These are phyloP conservation scores for Helogale parvula DNA, from an alignment of 2,113 vertebrate species.

Conservation along the genomic window DNA sequence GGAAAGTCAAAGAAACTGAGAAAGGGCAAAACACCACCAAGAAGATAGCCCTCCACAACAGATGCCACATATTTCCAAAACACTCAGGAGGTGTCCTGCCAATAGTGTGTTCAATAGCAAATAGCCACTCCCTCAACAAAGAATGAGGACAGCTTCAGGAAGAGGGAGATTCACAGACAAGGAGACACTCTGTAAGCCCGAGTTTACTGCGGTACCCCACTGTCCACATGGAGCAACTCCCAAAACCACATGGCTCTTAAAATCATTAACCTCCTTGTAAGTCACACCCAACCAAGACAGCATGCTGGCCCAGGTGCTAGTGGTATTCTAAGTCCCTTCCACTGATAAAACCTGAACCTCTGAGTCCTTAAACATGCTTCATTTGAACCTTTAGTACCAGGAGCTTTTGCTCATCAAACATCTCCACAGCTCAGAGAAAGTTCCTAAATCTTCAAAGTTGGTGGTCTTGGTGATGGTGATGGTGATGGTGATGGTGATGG, in stretches of 20 bases:
- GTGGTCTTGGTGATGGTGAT: neutral
- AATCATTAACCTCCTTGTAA: neutral
- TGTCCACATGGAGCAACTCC: neutral
- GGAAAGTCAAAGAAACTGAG: neutral
- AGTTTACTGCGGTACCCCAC: neutral
- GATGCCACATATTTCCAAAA: neutral
- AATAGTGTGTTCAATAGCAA: neutral
- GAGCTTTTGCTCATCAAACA: neutral
- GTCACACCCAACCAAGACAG: neutral
- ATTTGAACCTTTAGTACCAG: neutral
- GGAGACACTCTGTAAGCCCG: neutral
- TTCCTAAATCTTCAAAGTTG: neutral
- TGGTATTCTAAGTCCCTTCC: neutral
- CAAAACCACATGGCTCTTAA: neutral
- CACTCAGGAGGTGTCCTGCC: neutral
- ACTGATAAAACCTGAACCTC: neutral
- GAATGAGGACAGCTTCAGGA: constrained; percentile 3
- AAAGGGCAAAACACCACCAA: neutral
- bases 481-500: neutral
- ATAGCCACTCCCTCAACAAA: neutral
- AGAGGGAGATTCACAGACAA: neutral
- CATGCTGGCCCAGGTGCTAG: neutral
- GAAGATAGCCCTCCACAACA: neutral
- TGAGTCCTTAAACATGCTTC: neutral
- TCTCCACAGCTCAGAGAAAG: neutral